phyloP scores from a whole-genome alignment of 2,113 vertebrate genomes.

The Lophura nycthemera region DNA sequence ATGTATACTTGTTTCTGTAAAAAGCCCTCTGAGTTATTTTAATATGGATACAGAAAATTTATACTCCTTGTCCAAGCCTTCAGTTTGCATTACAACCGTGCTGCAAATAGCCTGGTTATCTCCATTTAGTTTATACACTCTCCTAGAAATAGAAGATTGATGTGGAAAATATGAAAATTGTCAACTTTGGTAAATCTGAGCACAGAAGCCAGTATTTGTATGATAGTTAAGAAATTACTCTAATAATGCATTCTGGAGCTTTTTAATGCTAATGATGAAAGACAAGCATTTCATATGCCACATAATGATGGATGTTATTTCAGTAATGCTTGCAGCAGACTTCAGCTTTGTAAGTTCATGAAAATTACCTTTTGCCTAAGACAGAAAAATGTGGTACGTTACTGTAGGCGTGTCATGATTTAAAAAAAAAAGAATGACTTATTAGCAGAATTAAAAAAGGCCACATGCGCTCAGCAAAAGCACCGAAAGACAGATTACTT shows the following conservation, averaged over 20 bases:
- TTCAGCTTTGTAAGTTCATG: conserved; percentile 25
- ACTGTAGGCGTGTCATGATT: background rate
- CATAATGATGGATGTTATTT: conserved; percentile 54
- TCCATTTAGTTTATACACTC: conserved; percentile 27
- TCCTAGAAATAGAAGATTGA: conserved; percentile 54
- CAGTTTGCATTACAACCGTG: background rate
- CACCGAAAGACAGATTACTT: background rate
- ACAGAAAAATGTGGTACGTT: conserved; percentile 20
- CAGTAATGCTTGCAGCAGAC: conserved; percentile 13
- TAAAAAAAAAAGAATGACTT: background rate
- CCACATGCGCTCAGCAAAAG: background rate
- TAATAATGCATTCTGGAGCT: conserved; percentile 54
- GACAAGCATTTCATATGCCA: conserved; percentile 67
- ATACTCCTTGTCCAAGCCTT: background rate
- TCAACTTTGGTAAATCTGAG: conserved; percentile 57
- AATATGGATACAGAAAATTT: background rate
- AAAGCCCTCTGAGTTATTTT: background rate
- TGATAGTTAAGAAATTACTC: conserved; percentile 66
- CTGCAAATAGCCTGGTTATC: conserved; percentile 22
- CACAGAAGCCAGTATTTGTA: conserved; percentile 51
- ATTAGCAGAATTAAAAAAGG: background rate
- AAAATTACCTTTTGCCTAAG: conserved; percentile 41
- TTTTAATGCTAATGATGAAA: conserved; percentile 67
- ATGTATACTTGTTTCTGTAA: background rate
- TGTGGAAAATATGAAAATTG: conserved; percentile 66